Evolutionary conservation across 2,888 invertebrate genomes (phyloP).

Genomic region (Melinaea menophilus): DNA sequence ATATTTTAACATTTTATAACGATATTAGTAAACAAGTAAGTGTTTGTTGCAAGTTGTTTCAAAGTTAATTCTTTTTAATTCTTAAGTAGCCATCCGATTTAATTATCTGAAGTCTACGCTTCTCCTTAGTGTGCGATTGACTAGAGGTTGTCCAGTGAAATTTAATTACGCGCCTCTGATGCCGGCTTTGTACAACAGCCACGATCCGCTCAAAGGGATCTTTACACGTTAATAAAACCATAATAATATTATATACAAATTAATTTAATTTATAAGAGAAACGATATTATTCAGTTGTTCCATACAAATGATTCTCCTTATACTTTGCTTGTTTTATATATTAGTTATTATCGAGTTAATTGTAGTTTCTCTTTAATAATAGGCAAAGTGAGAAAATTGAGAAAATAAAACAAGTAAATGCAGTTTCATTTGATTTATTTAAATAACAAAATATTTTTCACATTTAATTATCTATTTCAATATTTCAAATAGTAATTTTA

Average conservation of each 20-base stretch:
- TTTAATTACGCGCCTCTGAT: conserved; percentile 29
- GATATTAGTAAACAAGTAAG: too few relatives aligned
- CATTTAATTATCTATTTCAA: conserved; percentile 33
- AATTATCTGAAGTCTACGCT: conserved; percentile 12
- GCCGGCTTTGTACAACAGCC: conserved; percentile 17
- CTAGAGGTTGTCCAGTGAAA: conserved; percentile 27
- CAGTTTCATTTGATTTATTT: conserved; percentile 41
- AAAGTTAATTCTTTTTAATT: background rate
- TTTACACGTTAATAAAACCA: conserved; percentile 23
- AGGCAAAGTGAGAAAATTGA: background rate
- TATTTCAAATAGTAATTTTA: too few relatives aligned
- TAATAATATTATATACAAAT: background rate
- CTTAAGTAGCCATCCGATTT: background rate
- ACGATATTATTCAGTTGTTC: too few relatives aligned
- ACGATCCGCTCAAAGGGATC: conserved; percentile 19
- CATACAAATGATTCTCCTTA: too few relatives aligned
- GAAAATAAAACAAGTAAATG: conserved; percentile 1
- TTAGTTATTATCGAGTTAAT: too few relatives aligned
- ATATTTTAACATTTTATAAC: too few relatives aligned
- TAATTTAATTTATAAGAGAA: conserved; percentile 12
- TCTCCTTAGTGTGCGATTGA: conserved; percentile 21
- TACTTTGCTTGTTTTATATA: too few relatives aligned
- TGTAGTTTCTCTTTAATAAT: background rate
- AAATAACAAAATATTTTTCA: conserved; percentile 46
- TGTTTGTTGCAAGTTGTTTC: too few relatives aligned